A percentile compares a stretch with the other conserved stretches of the same genome.
Conservation (phyloP, 2,888 invertebrate genomes). For the Chloroclystis v-ata region DNA sequence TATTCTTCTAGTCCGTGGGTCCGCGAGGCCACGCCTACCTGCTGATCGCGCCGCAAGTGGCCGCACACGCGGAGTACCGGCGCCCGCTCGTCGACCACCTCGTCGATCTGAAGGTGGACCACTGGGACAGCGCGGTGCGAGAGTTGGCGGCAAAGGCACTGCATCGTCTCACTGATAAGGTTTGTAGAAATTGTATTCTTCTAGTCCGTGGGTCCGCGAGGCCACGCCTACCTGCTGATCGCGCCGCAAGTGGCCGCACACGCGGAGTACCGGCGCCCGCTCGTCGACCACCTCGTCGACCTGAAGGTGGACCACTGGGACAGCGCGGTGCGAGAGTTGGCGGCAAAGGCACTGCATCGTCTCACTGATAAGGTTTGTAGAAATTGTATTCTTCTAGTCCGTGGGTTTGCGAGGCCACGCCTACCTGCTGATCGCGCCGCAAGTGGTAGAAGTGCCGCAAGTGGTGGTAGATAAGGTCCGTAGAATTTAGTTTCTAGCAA, state of each 20-base stretch:
- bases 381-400: conserved; percentile 94
- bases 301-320: conserved; percentile 92
- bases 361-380: conserved; percentile 74
- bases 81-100: conserved; percentile 84
- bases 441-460: too few species aligned
- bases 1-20: conserved; percentile 96
- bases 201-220: conserved; percentile 92
- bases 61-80: conserved; percentile 87
- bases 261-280: conserved; percentile 86
- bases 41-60: conserved; percentile 69
- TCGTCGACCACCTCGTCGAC: conserved; percentile 81
- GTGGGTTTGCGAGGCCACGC: conserved; percentile 92
- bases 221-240: conserved; percentile 85
- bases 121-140: conserved; percentile 93
- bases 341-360: conserved; percentile 84
- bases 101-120: conserved; percentile 80
- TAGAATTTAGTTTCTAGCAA: too few species aligned
- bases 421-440: conserved; percentile 81
- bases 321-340: conserved; percentile 87
- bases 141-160: conserved; percentile 88
- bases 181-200: conserved; percentile 83
- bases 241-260: conserved; percentile 77
- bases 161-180: conserved; percentile 78
- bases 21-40: conserved; percentile 89
- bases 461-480: too few species aligned